Conservation (phyloP, 2,113 vertebrate species). For the Hyperoodon ampullatus region DNA sequence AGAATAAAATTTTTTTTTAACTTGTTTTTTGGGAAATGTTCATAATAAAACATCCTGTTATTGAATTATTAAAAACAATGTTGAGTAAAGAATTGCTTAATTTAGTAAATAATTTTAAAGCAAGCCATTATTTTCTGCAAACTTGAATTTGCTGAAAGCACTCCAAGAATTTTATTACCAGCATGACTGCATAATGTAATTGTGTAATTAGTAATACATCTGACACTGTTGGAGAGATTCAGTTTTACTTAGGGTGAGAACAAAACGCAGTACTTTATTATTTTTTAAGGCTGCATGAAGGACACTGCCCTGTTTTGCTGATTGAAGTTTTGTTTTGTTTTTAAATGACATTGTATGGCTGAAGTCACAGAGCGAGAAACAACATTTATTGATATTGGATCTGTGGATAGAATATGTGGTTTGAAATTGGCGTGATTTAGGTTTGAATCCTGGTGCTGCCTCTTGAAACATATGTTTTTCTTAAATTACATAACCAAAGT, state of each 20-base stretch:
- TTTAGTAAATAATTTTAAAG: conserved; percentile 80
- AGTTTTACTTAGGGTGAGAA: conserved; percentile 78
- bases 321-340: background rate
- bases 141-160: conserved; percentile 84
- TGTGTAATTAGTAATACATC: conserved; percentile 85
- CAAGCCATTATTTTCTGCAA: conserved; percentile 82
- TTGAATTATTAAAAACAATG: conserved; percentile 79
- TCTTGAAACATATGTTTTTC: background rate
- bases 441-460: background rate
- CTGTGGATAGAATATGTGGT: background rate
- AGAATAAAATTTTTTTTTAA: conserved; percentile 23
- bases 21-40: conserved; percentile 51
- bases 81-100: conserved; percentile 80
- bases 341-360: background rate
- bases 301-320: background rate
- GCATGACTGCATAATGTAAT: conserved; percentile 82
- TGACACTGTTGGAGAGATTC: conserved; percentile 78
- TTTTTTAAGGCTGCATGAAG: conserved; percentile 5
- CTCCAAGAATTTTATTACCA: conserved; percentile 82
- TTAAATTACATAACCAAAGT: background rate
- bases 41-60: conserved; percentile 77
- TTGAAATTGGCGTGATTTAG: background rate
- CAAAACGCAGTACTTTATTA: conserved; percentile 74
- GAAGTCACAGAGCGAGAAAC: background rate
- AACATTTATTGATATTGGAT: background rate